Evolutionary conservation across 1,140 invertebrate genomes (phyloP).

Genomic region (Tetragonula clypearis): DNA sequence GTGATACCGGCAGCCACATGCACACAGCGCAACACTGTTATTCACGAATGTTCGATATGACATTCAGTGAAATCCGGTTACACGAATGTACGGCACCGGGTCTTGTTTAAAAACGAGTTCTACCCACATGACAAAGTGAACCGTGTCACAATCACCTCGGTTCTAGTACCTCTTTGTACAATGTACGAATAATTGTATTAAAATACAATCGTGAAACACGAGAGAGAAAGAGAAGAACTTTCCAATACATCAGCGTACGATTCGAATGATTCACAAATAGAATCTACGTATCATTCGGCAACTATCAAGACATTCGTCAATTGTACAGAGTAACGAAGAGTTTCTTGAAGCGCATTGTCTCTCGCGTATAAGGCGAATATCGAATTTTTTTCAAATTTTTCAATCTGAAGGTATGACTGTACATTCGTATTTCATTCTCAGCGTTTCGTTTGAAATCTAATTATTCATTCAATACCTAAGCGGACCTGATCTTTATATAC

Average conservation of each 20-base stretch:
- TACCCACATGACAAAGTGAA: slow-evolving; percentile 52
- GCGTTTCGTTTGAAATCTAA: no score
- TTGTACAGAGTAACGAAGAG: neutral
- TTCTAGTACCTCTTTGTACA: slow-evolving; percentile 1
- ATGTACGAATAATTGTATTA: slow-evolving; percentile 14
- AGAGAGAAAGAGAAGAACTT: neutral
- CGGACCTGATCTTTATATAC: no score
- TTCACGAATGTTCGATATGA: slow-evolving; percentile 44
- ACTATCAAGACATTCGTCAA: neutral
- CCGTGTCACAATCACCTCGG: slow-evolving; percentile 20
- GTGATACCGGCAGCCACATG: neutral
- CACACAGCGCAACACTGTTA: neutral
- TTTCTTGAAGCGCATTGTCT: slow-evolving; percentile 17
- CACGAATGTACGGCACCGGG: slow-evolving; percentile 5
- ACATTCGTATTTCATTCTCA: no score
- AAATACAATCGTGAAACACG: neutral
- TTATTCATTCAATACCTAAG: no score
- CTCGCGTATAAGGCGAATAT: no score
- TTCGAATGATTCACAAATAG: neutral
- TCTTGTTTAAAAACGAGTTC: slow-evolving; percentile 55
- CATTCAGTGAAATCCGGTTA: slow-evolving; percentile 52
- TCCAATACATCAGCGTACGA: neutral
- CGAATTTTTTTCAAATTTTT: no score
- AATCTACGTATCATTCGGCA: neutral
- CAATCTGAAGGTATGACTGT: neutral